A percentile compares a stretch with the other conserved stretches of the same genome.
phyloP scores from a whole-genome alignment of 2,888 invertebrate genomes.

The Tipula lateralis region DNA sequence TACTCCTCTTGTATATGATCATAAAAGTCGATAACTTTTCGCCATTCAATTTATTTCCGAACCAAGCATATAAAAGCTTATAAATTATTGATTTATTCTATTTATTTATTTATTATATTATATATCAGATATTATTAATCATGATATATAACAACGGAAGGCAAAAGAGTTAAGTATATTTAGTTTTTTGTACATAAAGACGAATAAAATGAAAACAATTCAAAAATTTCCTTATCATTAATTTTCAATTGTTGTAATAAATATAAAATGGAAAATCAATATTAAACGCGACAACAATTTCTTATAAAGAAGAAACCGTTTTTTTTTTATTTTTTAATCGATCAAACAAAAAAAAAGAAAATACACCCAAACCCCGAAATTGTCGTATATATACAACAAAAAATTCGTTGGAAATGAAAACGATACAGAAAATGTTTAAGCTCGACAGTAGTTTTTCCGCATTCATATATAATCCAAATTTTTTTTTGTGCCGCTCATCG shows the following conservation, averaged over 20 bases:
- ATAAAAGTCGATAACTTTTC: background rate
- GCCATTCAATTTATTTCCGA: background rate
- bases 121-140: background rate
- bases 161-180: background rate
- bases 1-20: background rate
- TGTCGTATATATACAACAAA: background rate
- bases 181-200: background rate
- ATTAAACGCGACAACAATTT: background rate
- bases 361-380: slow-evolving; percentile 4
- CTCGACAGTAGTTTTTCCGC: background rate
- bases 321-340: background rate
- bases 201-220: background rate
- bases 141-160: background rate
- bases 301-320: background rate
- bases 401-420: background rate
- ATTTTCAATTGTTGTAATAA: slow-evolving; percentile 11
- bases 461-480: background rate
- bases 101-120: background rate
- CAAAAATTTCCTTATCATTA: background rate
- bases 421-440: background rate
- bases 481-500: background rate
- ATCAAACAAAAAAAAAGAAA: slow-evolving; percentile 20
- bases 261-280: background rate
- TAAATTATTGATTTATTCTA: background rate
- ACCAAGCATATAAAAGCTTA: background rate